Evolutionary conservation across 1,140 invertebrate genomes (phyloP), one percentile per base, ranked within the genome.

Genomic region (Delia radicum): DNA sequence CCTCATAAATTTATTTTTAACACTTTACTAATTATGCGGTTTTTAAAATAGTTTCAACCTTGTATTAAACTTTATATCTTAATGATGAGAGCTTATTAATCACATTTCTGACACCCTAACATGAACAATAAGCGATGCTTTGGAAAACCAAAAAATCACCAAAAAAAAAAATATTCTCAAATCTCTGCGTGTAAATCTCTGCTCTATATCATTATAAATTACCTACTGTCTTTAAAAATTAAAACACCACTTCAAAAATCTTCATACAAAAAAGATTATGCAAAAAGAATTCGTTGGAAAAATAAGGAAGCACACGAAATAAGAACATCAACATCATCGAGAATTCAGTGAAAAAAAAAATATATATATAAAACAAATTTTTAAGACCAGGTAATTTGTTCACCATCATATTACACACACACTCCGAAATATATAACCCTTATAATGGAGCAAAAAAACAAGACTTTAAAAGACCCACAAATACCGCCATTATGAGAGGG

Each of bases 71-170:
- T 55, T 55, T 55, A 55, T 55, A 67, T 67, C 63, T 28, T 69
- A 69, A 69, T 69, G 65, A 69, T 69, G 65, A 33, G n/a, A 69
- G 65, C 65, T 69, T 69, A 69, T 69, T 69, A 37, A 69, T 69
- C 65, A 69, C 65, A 69, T 37, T 69, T 69, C 29, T 69, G 65
- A 69, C 65, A 69, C 65, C n/a, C 65, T 24, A 69, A 69, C 65
- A 69, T 69, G 65, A 69, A 69, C 31, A 31, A 33, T 55, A 55
- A 55, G 24, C 21, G 21, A 18, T 55, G 18, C 48, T 21, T 55
- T 55, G 48, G 48, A 55, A 55, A 55, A 21, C n/a, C 5, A 55
- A n/a, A 55, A 55, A 18, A 24, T 21, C 15, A 37, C 8, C 33
- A 37, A 37, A 7, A 1, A 37, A 1, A 37, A 37, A 37, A 37